These are phyloP conservation scores for Bicyclus anynana DNA, from an alignment of 1,140 invertebrate genomes.

Conservation along the genomic window DNA sequence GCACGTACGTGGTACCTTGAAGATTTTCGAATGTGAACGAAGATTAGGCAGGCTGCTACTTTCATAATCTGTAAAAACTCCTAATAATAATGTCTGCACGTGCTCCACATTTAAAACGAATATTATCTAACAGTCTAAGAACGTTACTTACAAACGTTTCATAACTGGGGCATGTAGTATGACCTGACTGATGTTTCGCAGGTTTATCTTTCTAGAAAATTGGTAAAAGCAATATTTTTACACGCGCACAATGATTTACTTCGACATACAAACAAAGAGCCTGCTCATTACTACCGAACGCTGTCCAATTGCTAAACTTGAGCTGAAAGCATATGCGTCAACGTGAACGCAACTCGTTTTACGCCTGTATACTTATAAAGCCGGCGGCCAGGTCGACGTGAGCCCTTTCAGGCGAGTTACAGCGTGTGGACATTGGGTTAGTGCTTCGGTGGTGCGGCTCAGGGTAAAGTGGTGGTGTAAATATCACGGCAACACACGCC, in stretches of 20 bases:
- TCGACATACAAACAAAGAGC: slow-evolving; percentile 5
- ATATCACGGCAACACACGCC: slow-evolving; percentile 56
- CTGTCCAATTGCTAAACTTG: slow-evolving; percentile 13
- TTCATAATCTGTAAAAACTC: too few species aligned
- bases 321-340: slow-evolving; percentile 25
- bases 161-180: background rate
- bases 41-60: too few species aligned
- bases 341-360: slow-evolving; percentile 24
- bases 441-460: slow-evolving; percentile 28
- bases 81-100: background rate
- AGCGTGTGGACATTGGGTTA: slow-evolving; percentile 3
- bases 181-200: background rate
- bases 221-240: slow-evolving; percentile 1
- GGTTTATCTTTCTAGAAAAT: slow-evolving; percentile 6
- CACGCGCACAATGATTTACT: background rate
- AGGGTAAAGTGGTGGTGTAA: slow-evolving; percentile 40
- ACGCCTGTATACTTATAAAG: slow-evolving; percentile 15
- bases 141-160: background rate
- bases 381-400: slow-evolving; percentile 19
- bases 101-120: background rate
- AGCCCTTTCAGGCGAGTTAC: slow-evolving; percentile 20
- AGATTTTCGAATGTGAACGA: too few species aligned
- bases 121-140: background rate
- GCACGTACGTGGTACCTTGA: too few species aligned
- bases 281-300: background rate